These are phyloP conservation scores for Falco novaeseelandiae DNA, from an alignment of 2,797 vertebrate species.

Conservation along the genomic window DNA sequence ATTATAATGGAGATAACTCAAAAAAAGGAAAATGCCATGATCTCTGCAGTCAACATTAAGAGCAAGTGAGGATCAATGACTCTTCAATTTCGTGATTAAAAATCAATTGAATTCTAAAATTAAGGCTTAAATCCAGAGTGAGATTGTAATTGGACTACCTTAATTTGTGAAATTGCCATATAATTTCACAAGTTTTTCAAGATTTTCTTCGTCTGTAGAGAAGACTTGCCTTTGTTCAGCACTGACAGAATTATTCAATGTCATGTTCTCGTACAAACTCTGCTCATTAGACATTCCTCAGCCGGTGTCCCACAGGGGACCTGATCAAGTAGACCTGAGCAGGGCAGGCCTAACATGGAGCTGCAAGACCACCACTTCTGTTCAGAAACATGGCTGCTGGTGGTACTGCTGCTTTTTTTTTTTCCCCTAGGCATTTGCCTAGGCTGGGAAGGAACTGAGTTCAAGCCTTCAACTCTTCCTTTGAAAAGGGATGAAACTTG, in stretches of 20 bases:
- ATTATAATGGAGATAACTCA: not conserved
- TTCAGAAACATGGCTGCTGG: not conserved
- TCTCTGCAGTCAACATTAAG: not conserved
- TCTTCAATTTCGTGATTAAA: not conserved
- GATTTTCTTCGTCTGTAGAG: not conserved
- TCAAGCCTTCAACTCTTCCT: not conserved
- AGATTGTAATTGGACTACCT: not conserved
- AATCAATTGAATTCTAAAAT: not conserved
- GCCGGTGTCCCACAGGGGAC: not conserved
- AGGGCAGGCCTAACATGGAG: not conserved
- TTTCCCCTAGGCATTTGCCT: not conserved
- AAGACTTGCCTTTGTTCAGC: not conserved
- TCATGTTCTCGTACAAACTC: not conserved
- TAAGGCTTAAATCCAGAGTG: not conserved
- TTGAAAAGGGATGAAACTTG: not conserved
- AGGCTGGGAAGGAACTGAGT: not conserved
- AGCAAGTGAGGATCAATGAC: not conserved
- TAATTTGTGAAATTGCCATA: not conserved
- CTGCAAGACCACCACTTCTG: not conserved
- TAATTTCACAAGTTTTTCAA: not conserved
- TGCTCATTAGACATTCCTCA: not conserved
- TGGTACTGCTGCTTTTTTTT: not conserved
- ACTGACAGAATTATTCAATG: not conserved
- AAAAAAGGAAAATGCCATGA: not conserved
- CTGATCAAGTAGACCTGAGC: not conserved